Percentiles rank a stretch among this genome's conserved stretches.
These are phyloP conservation scores for Dysmachus trigonus DNA, from an alignment of 2,888 invertebrate species.

Conservation along the genomic window DNA sequence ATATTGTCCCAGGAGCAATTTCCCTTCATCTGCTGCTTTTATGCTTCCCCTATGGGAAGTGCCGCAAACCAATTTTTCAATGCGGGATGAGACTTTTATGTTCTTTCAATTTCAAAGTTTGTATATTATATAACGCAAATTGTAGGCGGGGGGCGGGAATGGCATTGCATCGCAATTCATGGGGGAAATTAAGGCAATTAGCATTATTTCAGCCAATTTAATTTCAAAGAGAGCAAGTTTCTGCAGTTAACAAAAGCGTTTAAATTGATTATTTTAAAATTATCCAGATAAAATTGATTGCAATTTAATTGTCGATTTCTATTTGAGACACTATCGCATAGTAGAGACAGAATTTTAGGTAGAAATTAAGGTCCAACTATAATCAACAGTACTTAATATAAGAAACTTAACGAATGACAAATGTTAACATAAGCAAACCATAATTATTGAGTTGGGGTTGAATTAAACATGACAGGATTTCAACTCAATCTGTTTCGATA, in stretches of 20 bases:
- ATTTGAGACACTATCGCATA: not conserved
- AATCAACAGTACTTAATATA: too few relatives aligned
- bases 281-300: not conserved
- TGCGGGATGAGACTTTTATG: conserved; percentile 15
- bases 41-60: not conserved
- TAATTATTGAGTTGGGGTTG: too few relatives aligned
- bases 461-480: too few relatives aligned
- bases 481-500: too few relatives aligned
- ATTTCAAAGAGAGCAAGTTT: not conserved
- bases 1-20: conserved; percentile 25
- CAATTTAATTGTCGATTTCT: not conserved
- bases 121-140: conserved; percentile 2
- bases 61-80: conserved; percentile 31
- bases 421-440: too few relatives aligned
- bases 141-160: not conserved
- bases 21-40: not conserved
- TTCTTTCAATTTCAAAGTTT: conserved; percentile 29
- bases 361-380: not conserved
- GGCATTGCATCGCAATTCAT: not conserved
- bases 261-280: not conserved
- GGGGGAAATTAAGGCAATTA: not conserved
- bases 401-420: too few relatives aligned
- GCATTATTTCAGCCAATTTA: not conserved
- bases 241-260: not conserved
- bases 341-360: not conserved